phyloP scores from a whole-genome alignment of 2,797 vertebrate species.

The Crossoptilon crossoptilon region DNA sequence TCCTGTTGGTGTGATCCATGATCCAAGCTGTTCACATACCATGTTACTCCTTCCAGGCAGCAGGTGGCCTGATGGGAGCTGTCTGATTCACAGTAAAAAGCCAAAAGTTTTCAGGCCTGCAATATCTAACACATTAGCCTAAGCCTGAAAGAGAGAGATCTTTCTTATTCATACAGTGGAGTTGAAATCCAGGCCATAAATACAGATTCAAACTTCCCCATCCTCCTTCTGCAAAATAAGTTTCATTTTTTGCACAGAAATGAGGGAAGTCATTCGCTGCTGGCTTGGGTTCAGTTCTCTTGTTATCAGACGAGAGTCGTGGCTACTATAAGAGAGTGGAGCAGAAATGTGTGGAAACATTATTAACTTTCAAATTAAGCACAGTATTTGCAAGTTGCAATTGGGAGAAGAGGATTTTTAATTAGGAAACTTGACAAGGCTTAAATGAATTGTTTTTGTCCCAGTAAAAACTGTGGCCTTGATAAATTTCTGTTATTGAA shows the following conservation, averaged over 20 bases:
- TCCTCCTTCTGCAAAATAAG: not conserved
- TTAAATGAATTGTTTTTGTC: conserved; percentile 63
- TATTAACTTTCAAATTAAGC: conserved; percentile 61
- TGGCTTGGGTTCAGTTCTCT: not conserved
- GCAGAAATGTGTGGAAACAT: conserved; percentile 29
- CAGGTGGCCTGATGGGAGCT: not conserved
- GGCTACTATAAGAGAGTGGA: not conserved
- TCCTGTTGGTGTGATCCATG: not conserved
- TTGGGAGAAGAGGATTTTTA: conserved; percentile 48
- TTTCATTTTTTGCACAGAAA: not conserved
- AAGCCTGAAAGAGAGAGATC: not conserved
- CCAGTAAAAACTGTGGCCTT: conserved; percentile 44
- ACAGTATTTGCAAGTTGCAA: conserved; percentile 43
- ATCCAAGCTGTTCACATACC: not conserved
- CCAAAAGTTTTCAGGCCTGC: not conserved
- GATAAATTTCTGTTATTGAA: conserved; percentile 61
- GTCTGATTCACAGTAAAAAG: not conserved
- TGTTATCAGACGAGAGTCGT: conserved; percentile 38
- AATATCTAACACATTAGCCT: not conserved
- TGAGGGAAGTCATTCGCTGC: not conserved
- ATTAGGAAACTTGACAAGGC: conserved; percentile 59
- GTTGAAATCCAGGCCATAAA: not conserved
- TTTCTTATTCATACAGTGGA: not conserved
- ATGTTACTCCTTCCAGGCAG: not conserved
- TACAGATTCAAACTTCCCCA: not conserved